A percentile compares a stretch with the other conserved stretches of the same genome.
These are phyloP conservation scores for Cyrtodaria siliqua DNA, from an alignment of 2,888 invertebrate species.

Conservation along the genomic window DNA sequence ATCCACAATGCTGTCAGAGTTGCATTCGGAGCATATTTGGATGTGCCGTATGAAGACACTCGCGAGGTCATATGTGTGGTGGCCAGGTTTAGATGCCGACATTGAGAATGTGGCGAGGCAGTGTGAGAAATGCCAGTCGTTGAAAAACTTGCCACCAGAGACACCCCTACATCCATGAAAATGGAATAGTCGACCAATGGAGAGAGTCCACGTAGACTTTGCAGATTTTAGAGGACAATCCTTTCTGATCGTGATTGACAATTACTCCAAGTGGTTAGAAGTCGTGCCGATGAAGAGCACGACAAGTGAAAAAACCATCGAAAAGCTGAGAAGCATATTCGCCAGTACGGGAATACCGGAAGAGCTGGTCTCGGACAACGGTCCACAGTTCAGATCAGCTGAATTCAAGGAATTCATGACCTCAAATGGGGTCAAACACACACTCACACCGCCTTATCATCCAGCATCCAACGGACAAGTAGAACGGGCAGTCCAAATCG, in stretches of 20 bases:
- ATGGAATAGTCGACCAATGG: conserved; percentile 29
- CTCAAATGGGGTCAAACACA: conserved; percentile 54
- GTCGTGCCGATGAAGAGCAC: conserved; percentile 43
- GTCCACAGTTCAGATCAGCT: conserved; percentile 41
- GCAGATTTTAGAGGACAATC: conserved; percentile 36
- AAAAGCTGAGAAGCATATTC: conserved; percentile 34
- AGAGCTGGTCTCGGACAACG: conserved; percentile 41
- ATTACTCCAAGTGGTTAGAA: conserved; percentile 41
- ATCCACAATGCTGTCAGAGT: conserved; percentile 10
- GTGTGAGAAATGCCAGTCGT: conserved; percentile 40
- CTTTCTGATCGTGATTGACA: conserved; percentile 45
- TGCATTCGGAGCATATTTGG: conserved; percentile 18
- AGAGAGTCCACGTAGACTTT: conserved; percentile 53
- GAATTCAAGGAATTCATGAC: conserved; percentile 50
- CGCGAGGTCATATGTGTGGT: conserved; percentile 41
- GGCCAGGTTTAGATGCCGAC: conserved; percentile 35
- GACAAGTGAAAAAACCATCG: conserved; percentile 35
- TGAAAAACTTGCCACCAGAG: conserved; percentile 16
- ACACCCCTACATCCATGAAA: conserved; percentile 45
- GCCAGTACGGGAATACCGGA: conserved; percentile 32
- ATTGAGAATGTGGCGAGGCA: conserved; percentile 24
- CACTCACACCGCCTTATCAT: conserved; percentile 41
- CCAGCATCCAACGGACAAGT: conserved; percentile 53
- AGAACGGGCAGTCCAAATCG: conserved; percentile 45
- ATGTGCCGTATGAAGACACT: conserved; percentile 18